A percentile compares a stretch with the other conserved stretches of the same genome.
These are phyloP conservation scores for Tortrix viridana DNA, from an alignment of 2,888 invertebrate species.

Conservation along the genomic window DNA sequence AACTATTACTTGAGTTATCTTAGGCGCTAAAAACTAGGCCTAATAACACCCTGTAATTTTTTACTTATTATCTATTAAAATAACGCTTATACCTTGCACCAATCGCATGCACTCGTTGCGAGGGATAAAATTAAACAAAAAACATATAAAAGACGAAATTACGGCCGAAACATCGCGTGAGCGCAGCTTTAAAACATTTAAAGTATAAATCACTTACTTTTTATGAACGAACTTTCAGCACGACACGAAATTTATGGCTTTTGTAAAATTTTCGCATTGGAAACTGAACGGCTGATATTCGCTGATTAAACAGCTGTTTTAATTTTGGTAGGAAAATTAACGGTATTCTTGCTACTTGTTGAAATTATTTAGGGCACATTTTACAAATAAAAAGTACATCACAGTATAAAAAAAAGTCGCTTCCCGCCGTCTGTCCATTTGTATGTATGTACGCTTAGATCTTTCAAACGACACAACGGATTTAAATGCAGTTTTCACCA, in stretches of 20 bases:
- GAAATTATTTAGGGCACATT: no score
- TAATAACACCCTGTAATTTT: no score
- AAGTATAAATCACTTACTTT: slow-evolving; percentile 35
- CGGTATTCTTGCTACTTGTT: background rate
- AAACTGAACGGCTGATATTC: slow-evolving; percentile 7
- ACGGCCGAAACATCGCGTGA: slow-evolving; percentile 44
- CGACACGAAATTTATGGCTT: slow-evolving; percentile 20
- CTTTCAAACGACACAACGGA: no score
- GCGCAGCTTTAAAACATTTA: slow-evolving; percentile 30
- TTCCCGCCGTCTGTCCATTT: no score
- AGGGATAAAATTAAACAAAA: slow-evolving; percentile 32
- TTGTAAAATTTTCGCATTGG: slow-evolving; percentile 17
- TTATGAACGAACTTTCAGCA: slow-evolving; percentile 32
- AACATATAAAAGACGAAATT: slow-evolving; percentile 47
- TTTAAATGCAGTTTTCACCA: no score
- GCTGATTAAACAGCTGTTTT: background rate
- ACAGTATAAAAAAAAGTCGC: no score
- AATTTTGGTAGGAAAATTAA: background rate
- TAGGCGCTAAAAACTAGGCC: no score
- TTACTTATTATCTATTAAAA: no score
- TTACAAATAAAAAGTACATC: no score
- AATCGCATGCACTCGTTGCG: slow-evolving; percentile 5
- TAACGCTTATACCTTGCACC: slow-evolving; percentile 4
- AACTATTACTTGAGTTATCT: no score
- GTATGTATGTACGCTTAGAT: no score